A percentile compares a stretch with the other conserved stretches of the same genome.
Conservation (phyloP, 2,888 invertebrate species). For the Notodonta ziczac region DNA sequence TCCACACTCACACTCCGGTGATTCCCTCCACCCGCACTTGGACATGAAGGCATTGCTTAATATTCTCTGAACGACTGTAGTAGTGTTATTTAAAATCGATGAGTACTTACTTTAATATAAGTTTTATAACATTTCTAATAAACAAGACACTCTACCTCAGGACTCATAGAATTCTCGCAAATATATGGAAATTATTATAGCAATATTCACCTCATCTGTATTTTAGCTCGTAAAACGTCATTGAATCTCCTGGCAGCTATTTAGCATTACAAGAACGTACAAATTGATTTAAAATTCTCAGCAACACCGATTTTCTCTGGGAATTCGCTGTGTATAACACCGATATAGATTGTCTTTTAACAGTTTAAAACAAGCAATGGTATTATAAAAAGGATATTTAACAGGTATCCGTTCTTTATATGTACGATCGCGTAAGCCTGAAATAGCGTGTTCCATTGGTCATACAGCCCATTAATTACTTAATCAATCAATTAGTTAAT, state of each 20-base stretch:
- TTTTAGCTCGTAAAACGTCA: not conserved
- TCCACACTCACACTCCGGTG: no score
- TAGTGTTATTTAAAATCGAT: no score
- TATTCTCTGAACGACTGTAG: no score
- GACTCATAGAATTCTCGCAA: no score
- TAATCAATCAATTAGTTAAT: no score
- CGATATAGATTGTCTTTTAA: not conserved
- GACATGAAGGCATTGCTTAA: no score
- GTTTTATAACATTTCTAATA: no score
- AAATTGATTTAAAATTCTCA: conserved; percentile 29
- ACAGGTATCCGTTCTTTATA: conserved; percentile 3
- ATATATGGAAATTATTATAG: not conserved
- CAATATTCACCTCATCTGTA: not conserved
- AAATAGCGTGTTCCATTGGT: conserved; percentile 13
- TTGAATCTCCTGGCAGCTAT: conserved; percentile 5
- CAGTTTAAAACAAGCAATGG: conserved; percentile 7
- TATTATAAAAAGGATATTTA: conserved; percentile 14
- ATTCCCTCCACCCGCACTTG: no score
- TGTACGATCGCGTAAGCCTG: conserved; percentile 12
- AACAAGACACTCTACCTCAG: no score
- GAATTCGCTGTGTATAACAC: conserved; percentile 23
- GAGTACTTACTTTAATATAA: no score
- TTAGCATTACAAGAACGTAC: conserved; percentile 35
- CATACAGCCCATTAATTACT: no score
- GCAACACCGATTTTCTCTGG: conserved; percentile 28